Conservation (phyloP, 2,113 vertebrate species). For the Zosterops lateralis region DNA sequence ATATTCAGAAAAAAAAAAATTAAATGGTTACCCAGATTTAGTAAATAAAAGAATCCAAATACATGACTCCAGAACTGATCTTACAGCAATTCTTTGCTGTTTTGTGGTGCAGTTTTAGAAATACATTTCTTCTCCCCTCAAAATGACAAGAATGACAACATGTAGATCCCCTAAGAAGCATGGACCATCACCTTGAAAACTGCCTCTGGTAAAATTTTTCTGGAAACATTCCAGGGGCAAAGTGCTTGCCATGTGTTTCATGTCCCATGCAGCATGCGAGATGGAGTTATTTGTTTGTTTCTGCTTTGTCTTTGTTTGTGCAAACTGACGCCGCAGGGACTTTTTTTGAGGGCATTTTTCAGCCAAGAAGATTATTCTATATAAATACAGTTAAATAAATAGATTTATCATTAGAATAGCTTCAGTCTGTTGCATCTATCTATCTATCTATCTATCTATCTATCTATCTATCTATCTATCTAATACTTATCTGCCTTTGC, state of each 20-base stretch:
- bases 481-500: conserved; percentile 4
- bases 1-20: not conserved
- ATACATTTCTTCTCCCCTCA: not conserved
- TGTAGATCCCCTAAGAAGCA: not conserved
- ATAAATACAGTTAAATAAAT: conserved; percentile 57
- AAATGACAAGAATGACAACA: conserved; percentile 10
- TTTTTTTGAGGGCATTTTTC: conserved; percentile 56
- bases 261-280: not conserved
- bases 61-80: not conserved
- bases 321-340: conserved; percentile 61
- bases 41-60: not conserved
- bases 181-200: conserved; percentile 3
- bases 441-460: not conserved
- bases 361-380: conserved; percentile 55
- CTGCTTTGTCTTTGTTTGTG: conserved; percentile 59
- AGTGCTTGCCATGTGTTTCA: conserved; percentile 41
- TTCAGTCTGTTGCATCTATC: conserved; percentile 7
- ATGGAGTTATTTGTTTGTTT: conserved; percentile 61
- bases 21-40: not conserved
- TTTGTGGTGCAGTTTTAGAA: not conserved
- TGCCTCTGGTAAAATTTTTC: conserved; percentile 13
- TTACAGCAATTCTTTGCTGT: not conserved
- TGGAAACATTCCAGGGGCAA: conserved; percentile 29
- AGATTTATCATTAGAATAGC: conserved; percentile 25
- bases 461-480: not conserved